These are phyloP conservation scores for Latrodectus elegans DNA, from an alignment of 2,888 invertebrate genomes.

Conservation along the genomic window DNA sequence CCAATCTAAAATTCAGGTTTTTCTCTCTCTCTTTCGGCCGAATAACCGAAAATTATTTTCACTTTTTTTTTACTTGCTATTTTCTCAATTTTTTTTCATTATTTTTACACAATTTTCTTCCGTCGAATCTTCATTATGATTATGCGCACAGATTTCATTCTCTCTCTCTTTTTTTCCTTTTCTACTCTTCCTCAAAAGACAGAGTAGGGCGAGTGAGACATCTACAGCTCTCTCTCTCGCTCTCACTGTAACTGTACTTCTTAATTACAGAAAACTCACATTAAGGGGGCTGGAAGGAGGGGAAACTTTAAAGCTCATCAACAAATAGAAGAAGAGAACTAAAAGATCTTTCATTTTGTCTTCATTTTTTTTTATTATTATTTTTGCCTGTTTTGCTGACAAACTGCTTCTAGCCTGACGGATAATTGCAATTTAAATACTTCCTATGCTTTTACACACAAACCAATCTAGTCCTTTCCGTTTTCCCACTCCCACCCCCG, in stretches of 20 bases:
- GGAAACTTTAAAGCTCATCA: slow-evolving; percentile 68
- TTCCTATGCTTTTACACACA: slow-evolving; percentile 53
- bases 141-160: slow-evolving; percentile 43
- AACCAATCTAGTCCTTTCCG: slow-evolving; percentile 24
- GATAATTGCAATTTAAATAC: slow-evolving; percentile 70
- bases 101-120: slow-evolving; percentile 59
- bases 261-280: slow-evolving; percentile 70
- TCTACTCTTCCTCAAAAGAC: not conserved
- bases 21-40: slow-evolving; percentile 28
- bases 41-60: slow-evolving; percentile 43
- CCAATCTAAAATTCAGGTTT: slow-evolving; percentile 66
- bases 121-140: slow-evolving; percentile 59
- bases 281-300: slow-evolving; percentile 36
- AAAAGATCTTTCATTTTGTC: slow-evolving; percentile 64
- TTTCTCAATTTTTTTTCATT: slow-evolving; percentile 4
- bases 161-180: not conserved
- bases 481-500: not conserved
- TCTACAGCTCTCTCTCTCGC: slow-evolving; percentile 43
- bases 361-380: slow-evolving; percentile 11
- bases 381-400: slow-evolving; percentile 55
- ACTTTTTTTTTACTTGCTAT: slow-evolving; percentile 18
- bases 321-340: slow-evolving; percentile 54
- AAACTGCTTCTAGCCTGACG: slow-evolving; percentile 61
- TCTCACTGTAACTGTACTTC: slow-evolving; percentile 67
- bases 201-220: slow-evolving; percentile 1